A percentile compares a stretch with the other conserved stretches of the same genome.
Evolutionary conservation across 1,140 invertebrate genomes (phyloP).

Genomic region (Pseudomyrmex flavicornis): DNA sequence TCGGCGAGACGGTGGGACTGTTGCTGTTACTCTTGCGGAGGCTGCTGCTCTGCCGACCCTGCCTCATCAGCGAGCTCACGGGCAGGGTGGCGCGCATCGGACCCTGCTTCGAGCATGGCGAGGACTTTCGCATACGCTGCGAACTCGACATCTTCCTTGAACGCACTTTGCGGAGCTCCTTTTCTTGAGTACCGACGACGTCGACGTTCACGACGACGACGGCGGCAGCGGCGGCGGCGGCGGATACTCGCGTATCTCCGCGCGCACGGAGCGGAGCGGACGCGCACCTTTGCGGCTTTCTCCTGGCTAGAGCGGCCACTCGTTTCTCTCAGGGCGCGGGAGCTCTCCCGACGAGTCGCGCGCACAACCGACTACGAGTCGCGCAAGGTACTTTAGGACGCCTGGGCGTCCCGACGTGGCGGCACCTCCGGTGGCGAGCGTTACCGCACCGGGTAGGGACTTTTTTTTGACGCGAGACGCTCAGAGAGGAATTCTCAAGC

Average conservation of each 20-base stretch:
- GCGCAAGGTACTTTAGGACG: slow-evolving; percentile 10
- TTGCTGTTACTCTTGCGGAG: slow-evolving; percentile 87
- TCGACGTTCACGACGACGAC: slow-evolving; percentile 39
- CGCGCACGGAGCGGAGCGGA: slow-evolving; percentile 24
- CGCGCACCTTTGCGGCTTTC: slow-evolving; percentile 54
- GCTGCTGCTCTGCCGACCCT: slow-evolving; percentile 85
- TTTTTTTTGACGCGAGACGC: background rate
- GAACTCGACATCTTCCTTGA: slow-evolving; percentile 86
- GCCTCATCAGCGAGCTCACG: slow-evolving; percentile 89
- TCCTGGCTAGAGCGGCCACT: slow-evolving; percentile 19
- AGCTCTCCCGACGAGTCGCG: slow-evolving; percentile 39
- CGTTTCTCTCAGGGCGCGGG: slow-evolving; percentile 53
- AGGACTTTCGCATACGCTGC: slow-evolving; percentile 88
- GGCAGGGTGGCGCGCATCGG: slow-evolving; percentile 91
- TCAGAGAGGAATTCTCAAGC: slow-evolving; percentile 32
- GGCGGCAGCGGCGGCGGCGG: slow-evolving; percentile 14
- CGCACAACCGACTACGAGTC: slow-evolving; percentile 28
- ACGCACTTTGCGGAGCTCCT: too few species aligned
- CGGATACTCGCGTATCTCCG: slow-evolving; percentile 15
- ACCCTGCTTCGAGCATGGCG: slow-evolving; percentile 89
- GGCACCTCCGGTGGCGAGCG: background rate
- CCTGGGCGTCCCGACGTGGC: slow-evolving; percentile 16
- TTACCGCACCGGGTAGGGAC: background rate
- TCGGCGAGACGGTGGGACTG: slow-evolving; percentile 88
- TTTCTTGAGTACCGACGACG: slow-evolving; percentile 52